Conservation (phyloP, 2,888 invertebrate genomes). For the Teinopalpus imperialis region DNA sequence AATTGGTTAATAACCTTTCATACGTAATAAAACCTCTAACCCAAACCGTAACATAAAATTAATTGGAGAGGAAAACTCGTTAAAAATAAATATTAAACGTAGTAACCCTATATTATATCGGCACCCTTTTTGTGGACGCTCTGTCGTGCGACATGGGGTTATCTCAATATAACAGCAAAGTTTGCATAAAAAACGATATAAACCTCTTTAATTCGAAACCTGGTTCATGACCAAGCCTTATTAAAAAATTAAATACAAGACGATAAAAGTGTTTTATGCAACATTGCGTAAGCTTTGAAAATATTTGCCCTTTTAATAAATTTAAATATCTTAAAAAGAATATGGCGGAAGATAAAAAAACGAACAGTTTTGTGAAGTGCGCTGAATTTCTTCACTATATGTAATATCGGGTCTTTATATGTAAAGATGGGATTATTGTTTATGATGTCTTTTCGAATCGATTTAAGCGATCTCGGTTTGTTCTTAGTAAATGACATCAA, state of each 20-base stretch:
- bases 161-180: conserved; percentile 16
- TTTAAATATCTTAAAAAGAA: neutral
- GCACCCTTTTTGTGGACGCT: neutral
- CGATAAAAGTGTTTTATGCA: conserved; percentile 15
- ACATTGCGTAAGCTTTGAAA: conserved; percentile 11
- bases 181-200: conserved; percentile 9
- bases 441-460: too few species aligned
- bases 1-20: too few species aligned
- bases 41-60: too few species aligned
- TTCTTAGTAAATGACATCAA: too few species aligned
- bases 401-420: too few species aligned
- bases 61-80: too few species aligned
- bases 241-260: conserved; percentile 2
- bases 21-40: too few species aligned
- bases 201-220: conserved; percentile 15
- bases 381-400: too few species aligned
- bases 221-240: conserved; percentile 4
- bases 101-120: neutral
- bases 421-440: too few species aligned
- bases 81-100: neutral
- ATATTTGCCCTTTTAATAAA: conserved; percentile 5
- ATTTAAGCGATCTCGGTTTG: too few species aligned
- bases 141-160: conserved; percentile 9
- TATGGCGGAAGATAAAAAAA: too few species aligned
- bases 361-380: too few species aligned